Conservation (phyloP, 1,140 invertebrate genomes). For the Drosophila orena region DNA sequence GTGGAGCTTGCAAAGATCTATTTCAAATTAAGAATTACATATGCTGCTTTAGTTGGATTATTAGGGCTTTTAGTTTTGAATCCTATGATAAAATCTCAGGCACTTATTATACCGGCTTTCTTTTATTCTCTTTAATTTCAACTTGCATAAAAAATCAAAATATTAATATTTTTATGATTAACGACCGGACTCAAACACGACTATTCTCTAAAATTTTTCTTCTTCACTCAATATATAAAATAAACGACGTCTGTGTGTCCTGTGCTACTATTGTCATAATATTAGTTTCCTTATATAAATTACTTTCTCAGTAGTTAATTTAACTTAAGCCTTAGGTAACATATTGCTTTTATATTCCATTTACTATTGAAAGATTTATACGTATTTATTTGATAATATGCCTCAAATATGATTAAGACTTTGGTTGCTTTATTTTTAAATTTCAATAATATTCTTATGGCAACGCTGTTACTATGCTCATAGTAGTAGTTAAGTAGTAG, state of each 20-base stretch:
- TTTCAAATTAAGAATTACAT: not conserved
- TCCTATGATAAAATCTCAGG: not conserved
- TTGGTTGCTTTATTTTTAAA: no score
- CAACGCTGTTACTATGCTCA: no score
- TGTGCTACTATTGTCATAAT: slow-evolving; percentile 16
- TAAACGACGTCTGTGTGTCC: not conserved
- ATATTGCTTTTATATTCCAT: no score
- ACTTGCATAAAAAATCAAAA: not conserved
- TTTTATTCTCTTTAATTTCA: not conserved
- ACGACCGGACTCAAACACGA: not conserved
- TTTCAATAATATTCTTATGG: no score
- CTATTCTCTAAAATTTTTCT: not conserved
- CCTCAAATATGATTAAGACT: no score
- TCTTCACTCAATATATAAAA: not conserved
- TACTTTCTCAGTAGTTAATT: not conserved
- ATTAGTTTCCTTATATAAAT: not conserved
- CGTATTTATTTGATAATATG: no score
- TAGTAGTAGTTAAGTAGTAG: no score
- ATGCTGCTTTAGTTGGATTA: no score
- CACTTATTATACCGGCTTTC: not conserved
- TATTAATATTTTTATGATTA: not conserved
- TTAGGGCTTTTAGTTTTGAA: not conserved
- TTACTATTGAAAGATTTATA: no score
- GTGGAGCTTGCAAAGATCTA: not conserved
- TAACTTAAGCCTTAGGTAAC: not conserved